Evolutionary conservation across 2,797 vertebrate species (phyloP).

Genomic region (Lithobates pipiens): DNA sequence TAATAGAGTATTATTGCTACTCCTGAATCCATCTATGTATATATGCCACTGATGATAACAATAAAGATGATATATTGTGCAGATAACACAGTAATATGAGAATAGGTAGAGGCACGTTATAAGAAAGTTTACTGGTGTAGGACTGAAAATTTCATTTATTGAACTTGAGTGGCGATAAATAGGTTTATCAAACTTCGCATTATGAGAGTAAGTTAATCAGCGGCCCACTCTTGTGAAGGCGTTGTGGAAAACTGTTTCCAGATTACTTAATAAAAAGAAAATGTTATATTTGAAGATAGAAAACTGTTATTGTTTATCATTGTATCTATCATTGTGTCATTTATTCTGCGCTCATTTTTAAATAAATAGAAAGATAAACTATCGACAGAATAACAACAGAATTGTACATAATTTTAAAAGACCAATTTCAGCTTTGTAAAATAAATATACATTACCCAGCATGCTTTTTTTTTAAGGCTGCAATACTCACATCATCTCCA

Average conservation of each 20-base stretch:
- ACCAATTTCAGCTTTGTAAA: too few relatives aligned
- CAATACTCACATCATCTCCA: too few relatives aligned
- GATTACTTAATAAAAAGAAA: conserved; percentile 15
- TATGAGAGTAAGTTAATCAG: conserved; percentile 19
- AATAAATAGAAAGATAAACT: not conserved
- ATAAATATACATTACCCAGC: too few relatives aligned
- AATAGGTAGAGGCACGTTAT: conserved; percentile 3
- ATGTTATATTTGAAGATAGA: not conserved
- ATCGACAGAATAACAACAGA: not conserved
- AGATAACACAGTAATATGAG: not conserved
- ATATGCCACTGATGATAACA: not conserved
- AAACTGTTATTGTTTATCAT: not conserved
- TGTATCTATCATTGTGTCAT: too few relatives aligned
- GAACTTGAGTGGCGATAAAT: conserved; percentile 4
- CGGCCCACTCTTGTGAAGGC: not conserved
- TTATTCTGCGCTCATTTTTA: not conserved
- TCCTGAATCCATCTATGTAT: not conserved
- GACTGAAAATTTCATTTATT: conserved; percentile 16
- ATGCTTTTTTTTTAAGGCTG: too few relatives aligned
- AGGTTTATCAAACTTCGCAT: not conserved
- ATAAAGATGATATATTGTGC: conserved; percentile 28
- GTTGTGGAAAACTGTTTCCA: not conserved
- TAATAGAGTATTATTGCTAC: not conserved
- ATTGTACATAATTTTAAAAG: not conserved
- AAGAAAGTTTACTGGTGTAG: not conserved